Base-by-base conservation (phyloP, 1,140 invertebrate genomes). In the Lasaia peninsularis region DNA sequence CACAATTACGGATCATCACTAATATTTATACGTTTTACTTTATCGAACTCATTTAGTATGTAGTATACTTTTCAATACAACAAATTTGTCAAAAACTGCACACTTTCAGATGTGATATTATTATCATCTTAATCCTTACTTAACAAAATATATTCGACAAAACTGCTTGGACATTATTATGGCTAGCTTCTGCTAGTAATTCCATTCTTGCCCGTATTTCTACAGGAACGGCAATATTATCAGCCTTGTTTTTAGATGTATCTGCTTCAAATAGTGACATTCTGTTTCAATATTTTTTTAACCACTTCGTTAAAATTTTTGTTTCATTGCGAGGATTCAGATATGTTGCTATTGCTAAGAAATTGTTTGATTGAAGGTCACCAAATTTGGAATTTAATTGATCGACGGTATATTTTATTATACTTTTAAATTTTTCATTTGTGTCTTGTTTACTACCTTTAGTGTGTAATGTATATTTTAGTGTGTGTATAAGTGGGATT, bases 281-380 rank as follows among this genome's bases (percentile, higher is more conserved):
- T 49, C 49, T 28, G 60, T 55, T 63, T 67, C 65, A 63, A 75
- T 61, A 1, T 71, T 67, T 56, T 69, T 40, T 62, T 59, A 56
- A 56, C 63, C 3, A 72, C 62, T 33, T 54, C 37, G 49, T 32
- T 73, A 24, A 75, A 75, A 52, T 73, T 64, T 67, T 69, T 20
- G 58, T 34, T 33, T 73, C 71, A 59, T 71, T 74, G 4, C 71
- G 65, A 54, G 72, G 70, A 62, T 75, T 67, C 62, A 73, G 55
- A 48, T 65, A 69, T 10, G 67, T 73, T 1, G 71, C 62, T 12
- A 72, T 70, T 16, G 59, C 12, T 58, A 58, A 75, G 50, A 62
- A 63, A 28, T 62, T 53, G 50, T 72, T 63, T 28, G 66, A 35
- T 37, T 32, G 37, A 48, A 72, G 62, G 49, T 52, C 48, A 11